Evolutionary conservation across 2,113 vertebrate species (phyloP).

Genomic region (Seriola aureovittata): DNA sequence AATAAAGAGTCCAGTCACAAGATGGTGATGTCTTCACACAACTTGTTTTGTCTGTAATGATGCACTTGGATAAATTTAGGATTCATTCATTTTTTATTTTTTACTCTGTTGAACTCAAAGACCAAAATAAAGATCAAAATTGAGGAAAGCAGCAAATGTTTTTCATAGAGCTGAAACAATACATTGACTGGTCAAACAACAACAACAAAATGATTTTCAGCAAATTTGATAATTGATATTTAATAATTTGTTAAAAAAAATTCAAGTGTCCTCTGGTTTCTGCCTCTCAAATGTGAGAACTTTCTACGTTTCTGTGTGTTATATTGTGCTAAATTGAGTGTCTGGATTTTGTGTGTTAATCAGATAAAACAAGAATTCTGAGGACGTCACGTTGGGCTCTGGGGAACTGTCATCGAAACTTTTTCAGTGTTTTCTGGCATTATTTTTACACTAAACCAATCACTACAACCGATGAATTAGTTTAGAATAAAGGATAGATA

Average conservation of each 20-base stretch:
- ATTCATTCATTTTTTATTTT: neutral
- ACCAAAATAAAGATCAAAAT: neutral
- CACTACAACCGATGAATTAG: neutral
- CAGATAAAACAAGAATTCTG: neutral
- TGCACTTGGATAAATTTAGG: neutral
- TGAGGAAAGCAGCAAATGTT: neutral
- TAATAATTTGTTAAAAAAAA: no score
- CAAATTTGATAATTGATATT: neutral
- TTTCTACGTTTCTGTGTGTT: neutral
- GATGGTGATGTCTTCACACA: neutral
- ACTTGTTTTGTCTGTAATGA: neutral
- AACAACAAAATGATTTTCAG: neutral
- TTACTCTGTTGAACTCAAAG: neutral
- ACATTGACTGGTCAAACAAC: neutral
- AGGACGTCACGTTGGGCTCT: neutral
- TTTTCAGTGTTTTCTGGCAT: neutral
- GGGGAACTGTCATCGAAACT: neutral
- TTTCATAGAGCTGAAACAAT: no score
- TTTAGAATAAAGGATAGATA: neutral
- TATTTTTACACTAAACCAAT: neutral
- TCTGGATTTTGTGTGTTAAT: neutral
- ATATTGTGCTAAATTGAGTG: neutral
- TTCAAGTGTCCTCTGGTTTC: no score
- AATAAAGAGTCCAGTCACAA: neutral
- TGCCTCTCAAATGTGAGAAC: neutral